Percentiles rank a stretch among this genome's conserved stretches.
phyloP scores from a whole-genome alignment of 2,113 vertebrate genomes.

The Ascaphus truei region DNA sequence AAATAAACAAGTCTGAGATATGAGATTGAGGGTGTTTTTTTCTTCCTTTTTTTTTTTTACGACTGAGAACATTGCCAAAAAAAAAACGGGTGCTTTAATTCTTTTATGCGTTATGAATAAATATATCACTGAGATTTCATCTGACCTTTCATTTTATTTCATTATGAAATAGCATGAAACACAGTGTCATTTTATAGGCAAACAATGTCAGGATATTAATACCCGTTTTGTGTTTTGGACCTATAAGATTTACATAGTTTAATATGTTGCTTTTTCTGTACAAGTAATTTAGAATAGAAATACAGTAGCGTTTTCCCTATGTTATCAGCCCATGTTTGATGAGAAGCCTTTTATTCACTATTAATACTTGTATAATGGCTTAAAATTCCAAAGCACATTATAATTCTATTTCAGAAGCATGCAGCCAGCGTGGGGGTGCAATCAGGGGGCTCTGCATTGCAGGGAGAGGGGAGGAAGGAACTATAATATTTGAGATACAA shows the following conservation, averaged over 20 bases:
- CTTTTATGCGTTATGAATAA: conserved; percentile 33
- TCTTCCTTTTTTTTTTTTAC: conserved; percentile 1
- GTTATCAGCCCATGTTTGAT: conserved; percentile 19
- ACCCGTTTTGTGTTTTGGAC: conserved; percentile 35
- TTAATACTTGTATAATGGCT: conserved; percentile 9
- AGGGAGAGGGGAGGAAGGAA: background rate
- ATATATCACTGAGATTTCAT: conserved; percentile 35
- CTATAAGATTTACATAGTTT: conserved; percentile 33
- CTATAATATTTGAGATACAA: too few species aligned
- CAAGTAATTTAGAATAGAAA: conserved; percentile 13
- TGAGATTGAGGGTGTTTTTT: background rate
- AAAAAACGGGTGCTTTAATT: conserved; percentile 16
- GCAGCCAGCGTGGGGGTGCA: conserved; percentile 19
- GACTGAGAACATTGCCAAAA: conserved; percentile 7
- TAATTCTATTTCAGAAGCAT: conserved; percentile 24
- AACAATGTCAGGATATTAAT: conserved; percentile 38
- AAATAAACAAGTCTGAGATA: conserved; percentile 16
- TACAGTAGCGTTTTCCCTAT: background rate
- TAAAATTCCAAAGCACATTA: conserved; percentile 26
- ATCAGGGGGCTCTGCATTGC: conserved; percentile 12
- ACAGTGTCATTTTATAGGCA: conserved; percentile 33
- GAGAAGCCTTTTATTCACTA: conserved; percentile 27
- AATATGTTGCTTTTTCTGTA: background rate
- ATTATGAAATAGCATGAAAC: conserved; percentile 35
- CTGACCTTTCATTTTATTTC: conserved; percentile 37